Base-by-base conservation (phyloP, 2,113 vertebrate species). In the Eptesicus fuscus region DNA sequence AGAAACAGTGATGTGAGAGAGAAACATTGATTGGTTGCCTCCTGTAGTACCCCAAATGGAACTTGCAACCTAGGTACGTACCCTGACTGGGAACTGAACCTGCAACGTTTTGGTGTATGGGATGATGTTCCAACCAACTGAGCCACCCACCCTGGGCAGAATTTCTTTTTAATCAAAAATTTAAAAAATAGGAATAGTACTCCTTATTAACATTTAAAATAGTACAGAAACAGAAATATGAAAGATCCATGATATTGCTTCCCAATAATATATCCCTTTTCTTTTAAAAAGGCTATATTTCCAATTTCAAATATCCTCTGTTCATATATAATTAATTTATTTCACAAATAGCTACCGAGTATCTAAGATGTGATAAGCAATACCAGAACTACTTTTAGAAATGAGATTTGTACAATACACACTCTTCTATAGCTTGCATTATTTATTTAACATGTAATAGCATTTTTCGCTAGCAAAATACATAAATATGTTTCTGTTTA, bases 381-480 rank as follows among this genome's bases (percentile, higher is more conserved):
- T 90, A 82, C 44, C 65, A 91, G n/a, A 86, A 82, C 5, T 91
- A 74, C 73, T 92, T 88, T 69, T 42, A 35, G 40, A 83, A 85
- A 76, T 91, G 37, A 80, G 37, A 61, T 88, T 88, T 67, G 17
- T 7, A 47, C 14, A 70, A 17, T 37, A 28, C 74, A 42, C 47
- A 88, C 4, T 83, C 12, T 71, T 76, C 10, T 77, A 49, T 9
- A 89, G 16, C 61, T 93, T 76, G 3, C n/a, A 56, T 83, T 90
- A 90, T 83, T 87, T 22, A 44, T 4, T 71, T 90, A 84, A 49
- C n/a, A 83, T 47, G 9, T 61, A 71, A 53, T 79, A 5, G 7
- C 1, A 71, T 44, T 94, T 95, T 96, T 88, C 44, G 71, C 9
- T 90, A 73, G 82, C 59, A 91, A 35, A 94, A 88, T 92, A 74